A percentile compares a stretch with the other conserved stretches of the same genome.
Conservation (phyloP, 1,140 invertebrate species). For the Macrobrachium rosenbergii region DNA sequence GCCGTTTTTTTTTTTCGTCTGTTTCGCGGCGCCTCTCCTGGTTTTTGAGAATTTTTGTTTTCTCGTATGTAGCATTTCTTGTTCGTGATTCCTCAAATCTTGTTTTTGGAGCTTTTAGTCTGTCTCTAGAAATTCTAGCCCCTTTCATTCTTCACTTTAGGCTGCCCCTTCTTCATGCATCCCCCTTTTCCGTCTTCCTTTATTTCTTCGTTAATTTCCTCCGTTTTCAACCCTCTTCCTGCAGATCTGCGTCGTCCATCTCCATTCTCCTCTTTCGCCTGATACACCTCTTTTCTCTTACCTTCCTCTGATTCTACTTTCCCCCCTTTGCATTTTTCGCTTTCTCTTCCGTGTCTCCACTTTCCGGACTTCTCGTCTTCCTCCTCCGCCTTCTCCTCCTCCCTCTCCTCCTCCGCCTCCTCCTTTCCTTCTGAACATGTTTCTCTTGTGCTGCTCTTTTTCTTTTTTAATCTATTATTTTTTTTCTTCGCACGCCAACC, state of each 20-base stretch:
- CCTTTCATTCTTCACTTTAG: conserved; percentile 9
- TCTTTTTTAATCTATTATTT: background rate
- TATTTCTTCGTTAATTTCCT: conserved; percentile 25
- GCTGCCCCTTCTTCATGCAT: conserved; percentile 19
- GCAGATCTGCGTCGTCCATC: conserved; percentile 2
- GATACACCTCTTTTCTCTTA: conserved; percentile 1
- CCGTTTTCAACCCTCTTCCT: conserved; percentile 19
- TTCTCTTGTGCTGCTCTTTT: background rate
- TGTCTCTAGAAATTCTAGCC: background rate
- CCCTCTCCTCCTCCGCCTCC: background rate
- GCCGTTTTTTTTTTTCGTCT: background rate
- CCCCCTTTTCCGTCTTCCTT: conserved; percentile 36
- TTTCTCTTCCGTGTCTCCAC: background rate
- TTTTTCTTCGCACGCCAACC: background rate
- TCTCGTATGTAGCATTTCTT: background rate
- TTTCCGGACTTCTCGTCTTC: background rate
- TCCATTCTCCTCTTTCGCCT: background rate
- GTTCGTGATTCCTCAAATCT: background rate
- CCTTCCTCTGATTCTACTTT: conserved; percentile 4
- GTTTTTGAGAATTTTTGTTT: background rate
- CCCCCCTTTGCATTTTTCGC: background rate
- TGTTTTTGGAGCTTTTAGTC: background rate
- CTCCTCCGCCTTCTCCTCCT: background rate
- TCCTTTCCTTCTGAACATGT: background rate
- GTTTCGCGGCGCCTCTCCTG: background rate